Base-by-base conservation (phyloP, 2,113 vertebrate species). In the Nothobranchius furzeri region DNA sequence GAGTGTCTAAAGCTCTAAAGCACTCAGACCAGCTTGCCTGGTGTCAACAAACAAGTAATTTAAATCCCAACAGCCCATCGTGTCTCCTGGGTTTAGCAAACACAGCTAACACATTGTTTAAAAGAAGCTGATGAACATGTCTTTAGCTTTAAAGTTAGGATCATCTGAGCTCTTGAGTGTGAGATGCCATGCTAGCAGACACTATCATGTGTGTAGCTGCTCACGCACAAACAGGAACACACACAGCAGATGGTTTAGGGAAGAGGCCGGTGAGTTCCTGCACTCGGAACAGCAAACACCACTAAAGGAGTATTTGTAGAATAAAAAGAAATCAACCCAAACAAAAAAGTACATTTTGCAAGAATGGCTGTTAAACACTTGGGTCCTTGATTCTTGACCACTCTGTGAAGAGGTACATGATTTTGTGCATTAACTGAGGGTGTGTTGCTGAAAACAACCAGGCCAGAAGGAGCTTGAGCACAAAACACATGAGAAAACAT, bases 241-340 rank as follows among this genome's bases (percentile, higher is more conserved):
- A 60, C 57, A 64, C 4, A 15, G 64, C 87, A 89, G 87, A 90
- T 85, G 89, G 89, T 78, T 83, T 51, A 47, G 78, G 66, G 69
- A 68, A 59, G 75, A 81, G 70, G 84, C 78, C 82, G 86, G 15
- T 30, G 25, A 71, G 59, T 70, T 70, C 49, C 64, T 42, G 78
- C 78, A 68, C 67, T 78, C 57, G 68, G 59, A 56, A 49, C 60
- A 48, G 66, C 57, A 71, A 55, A 75, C 62, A 58, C 46, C 56
- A 14, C 45, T 17, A 57, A 25, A 57, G 49, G 70, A 25, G 46
- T 9, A 62, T n/a, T 20, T 36, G 43, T 6, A 9, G 12, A 70
- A 17, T 46, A 55, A 64, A 74, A 70, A 52, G 14, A 24, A 53
- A 43, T 15, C 5, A 45, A 3, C 12, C 11, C 15, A 56, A 63